Conservation (phyloP, 2,797 vertebrate genomes). For the Lacerta agilis region DNA sequence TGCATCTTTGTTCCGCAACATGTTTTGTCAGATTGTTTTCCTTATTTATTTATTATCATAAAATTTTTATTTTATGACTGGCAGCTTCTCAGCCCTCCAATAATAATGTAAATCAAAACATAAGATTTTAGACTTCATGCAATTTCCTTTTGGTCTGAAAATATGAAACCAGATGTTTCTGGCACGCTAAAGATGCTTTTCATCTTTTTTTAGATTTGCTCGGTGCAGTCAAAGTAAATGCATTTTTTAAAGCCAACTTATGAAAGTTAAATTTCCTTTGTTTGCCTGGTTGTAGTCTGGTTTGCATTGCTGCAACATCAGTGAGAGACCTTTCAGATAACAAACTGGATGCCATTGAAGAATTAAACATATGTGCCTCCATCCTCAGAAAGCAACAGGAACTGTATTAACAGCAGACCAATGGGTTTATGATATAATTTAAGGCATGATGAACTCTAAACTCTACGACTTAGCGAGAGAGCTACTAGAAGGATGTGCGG, state of each 20-base stretch:
- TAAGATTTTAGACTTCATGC: constrained; percentile 94
- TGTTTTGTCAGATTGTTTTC: constrained; percentile 86
- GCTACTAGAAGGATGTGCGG: constrained; percentile 40
- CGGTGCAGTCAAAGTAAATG: constrained; percentile 90
- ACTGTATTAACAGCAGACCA: constrained; percentile 77
- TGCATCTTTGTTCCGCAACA: constrained; percentile 81
- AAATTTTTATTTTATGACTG: constrained; percentile 86
- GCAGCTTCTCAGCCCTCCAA: constrained; percentile 87
- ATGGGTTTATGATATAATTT: constrained; percentile 65
- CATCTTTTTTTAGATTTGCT: constrained; percentile 86
- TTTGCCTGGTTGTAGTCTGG: constrained; percentile 91
- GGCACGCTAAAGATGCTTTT: constrained; percentile 93
- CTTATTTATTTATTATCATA: constrained; percentile 88
- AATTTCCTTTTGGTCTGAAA: constrained; percentile 94
- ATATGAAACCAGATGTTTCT: constrained; percentile 99
- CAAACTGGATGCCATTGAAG: constrained; percentile 73
- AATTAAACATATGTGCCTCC: constrained; percentile 74
- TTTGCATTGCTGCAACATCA: constrained; percentile 93
- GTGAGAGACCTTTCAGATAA: constrained; percentile 85
- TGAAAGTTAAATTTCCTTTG: constrained; percentile 93
- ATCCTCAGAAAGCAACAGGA: constrained; percentile 73
- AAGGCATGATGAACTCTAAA: constrained; percentile 58
- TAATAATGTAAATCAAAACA: constrained; percentile 98
- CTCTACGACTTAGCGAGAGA: constrained; percentile 43
- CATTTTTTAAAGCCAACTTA: constrained; percentile 87